Percentiles rank a stretch among this genome's conserved stretches.
Evolutionary conservation across 1,140 invertebrate species (phyloP).

Genomic region (Drosophila nebulosa): DNA sequence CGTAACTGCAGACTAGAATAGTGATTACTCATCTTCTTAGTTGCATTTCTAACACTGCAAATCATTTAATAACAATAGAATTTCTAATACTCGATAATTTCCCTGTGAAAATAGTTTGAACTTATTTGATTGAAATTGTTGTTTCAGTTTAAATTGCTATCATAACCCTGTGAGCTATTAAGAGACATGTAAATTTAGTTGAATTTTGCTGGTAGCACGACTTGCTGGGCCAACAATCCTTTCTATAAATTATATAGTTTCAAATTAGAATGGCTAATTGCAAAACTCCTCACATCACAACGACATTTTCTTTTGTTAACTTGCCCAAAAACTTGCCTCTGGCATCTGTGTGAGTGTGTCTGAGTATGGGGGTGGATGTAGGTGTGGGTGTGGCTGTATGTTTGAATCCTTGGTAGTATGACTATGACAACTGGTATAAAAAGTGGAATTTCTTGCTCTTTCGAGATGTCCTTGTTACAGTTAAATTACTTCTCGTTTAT

Average conservation of each 20-base stretch:
- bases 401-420: conserved; percentile 28
- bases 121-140: not conserved
- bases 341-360: conserved; percentile 5
- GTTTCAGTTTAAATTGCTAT: not conserved
- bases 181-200: not conserved
- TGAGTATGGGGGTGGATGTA: not conserved
- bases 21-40: no score
- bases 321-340: conserved; percentile 50
- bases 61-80: no score
- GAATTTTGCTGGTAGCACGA: not conserved
- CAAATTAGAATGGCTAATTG: conserved; percentile 63
- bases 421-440: not conserved
- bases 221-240: not conserved
- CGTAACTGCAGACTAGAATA: no score
- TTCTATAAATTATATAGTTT: conserved; percentile 43
- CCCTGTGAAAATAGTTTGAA: not conserved
- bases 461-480: conserved; percentile 30
- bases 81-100: no score
- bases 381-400: conserved; percentile 30
- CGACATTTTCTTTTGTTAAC: conserved; percentile 55
- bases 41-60: no score
- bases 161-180: not conserved
- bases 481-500: conserved; percentile 79
- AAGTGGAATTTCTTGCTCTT: conserved; percentile 9
- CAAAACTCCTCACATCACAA: conserved; percentile 53